Percentiles rank a stretch among this genome's conserved stretches.
Evolutionary conservation across 2,113 vertebrate genomes (phyloP).

Genomic region (Equus quagga): DNA sequence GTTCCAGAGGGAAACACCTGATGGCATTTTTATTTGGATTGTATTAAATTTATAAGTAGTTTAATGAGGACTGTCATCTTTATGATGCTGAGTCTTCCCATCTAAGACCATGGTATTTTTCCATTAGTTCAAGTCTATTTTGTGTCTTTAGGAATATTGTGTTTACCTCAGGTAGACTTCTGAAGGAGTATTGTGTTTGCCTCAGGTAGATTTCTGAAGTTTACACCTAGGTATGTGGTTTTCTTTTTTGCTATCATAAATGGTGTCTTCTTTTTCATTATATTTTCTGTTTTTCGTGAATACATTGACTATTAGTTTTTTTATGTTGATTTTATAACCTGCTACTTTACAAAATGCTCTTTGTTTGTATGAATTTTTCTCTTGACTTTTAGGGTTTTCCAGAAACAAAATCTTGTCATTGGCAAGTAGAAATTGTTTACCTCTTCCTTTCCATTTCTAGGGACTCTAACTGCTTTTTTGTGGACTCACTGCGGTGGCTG

Average conservation of each 20-base stretch:
- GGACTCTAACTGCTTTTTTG: background rate
- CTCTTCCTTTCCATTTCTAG: background rate
- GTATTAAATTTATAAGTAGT: background rate
- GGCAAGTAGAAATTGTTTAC: background rate
- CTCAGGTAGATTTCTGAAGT: background rate
- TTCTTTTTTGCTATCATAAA: background rate
- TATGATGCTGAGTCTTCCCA: background rate
- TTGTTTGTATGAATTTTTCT: background rate
- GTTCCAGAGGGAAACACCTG: background rate
- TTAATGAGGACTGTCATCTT: background rate
- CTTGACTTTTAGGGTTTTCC: background rate
- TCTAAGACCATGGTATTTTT: background rate
- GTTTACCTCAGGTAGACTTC: background rate
- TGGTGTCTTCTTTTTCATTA: background rate
- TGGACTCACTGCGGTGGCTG: background rate
- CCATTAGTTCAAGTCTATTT: background rate
- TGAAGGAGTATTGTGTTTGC: background rate
- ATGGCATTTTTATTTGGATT: background rate
- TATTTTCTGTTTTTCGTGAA: background rate
- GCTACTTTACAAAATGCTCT: background rate
- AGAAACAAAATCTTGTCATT: background rate
- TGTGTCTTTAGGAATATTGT: background rate
- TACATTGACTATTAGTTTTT: background rate
- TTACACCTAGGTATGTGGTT: background rate
- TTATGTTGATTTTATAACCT: background rate